Evolutionary conservation across 2,113 vertebrate genomes (phyloP).

Genomic region (Papio anubis): DNA sequence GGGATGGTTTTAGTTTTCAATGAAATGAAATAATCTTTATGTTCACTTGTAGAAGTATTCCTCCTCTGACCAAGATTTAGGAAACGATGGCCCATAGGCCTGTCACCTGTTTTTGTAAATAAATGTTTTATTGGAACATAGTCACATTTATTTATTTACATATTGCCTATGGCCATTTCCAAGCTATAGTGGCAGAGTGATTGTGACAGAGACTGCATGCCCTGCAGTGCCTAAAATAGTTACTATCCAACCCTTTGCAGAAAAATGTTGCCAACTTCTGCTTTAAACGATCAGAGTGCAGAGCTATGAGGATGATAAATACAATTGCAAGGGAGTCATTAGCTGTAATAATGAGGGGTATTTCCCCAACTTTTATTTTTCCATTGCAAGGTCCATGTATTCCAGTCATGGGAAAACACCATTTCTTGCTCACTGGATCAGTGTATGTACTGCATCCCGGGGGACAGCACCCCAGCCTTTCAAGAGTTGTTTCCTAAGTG

Average conservation of each 20-base stretch:
- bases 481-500: background rate
- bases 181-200: background rate
- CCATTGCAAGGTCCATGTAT: background rate
- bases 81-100: background rate
- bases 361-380: background rate
- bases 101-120: background rate
- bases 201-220: background rate
- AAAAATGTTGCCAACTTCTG: background rate
- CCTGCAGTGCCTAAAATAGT: background rate
- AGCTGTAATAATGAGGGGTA: background rate
- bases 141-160: background rate
- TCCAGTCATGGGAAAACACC: background rate
- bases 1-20: background rate
- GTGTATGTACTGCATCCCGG: background rate
- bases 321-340: background rate
- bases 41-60: background rate
- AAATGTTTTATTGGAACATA: background rate
- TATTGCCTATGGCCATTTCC: background rate
- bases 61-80: background rate
- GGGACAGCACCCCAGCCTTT: background rate
- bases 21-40: slow-evolving; percentile 1
- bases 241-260: background rate
- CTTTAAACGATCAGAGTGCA: background rate
- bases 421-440: background rate
- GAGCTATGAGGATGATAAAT: background rate